These are phyloP conservation scores for Pangasianodon gigas DNA, from an alignment of 2,113 vertebrate species.

Conservation along the genomic window DNA sequence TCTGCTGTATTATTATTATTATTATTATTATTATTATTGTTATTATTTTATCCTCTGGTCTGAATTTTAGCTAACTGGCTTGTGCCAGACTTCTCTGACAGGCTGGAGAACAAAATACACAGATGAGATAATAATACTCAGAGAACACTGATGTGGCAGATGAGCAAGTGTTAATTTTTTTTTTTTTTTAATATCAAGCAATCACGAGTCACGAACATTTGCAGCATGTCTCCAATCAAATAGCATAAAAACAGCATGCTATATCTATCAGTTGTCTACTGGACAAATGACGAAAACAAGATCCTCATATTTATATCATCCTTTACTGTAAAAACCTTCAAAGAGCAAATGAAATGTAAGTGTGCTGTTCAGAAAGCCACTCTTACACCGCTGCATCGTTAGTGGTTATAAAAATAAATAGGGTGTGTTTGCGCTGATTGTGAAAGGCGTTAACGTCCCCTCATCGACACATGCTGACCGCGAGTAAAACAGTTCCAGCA, in stretches of 20 bases:
- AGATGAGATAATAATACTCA: background rate
- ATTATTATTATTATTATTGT: too few species aligned
- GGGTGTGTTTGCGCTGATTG: too few species aligned
- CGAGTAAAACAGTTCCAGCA: background rate
- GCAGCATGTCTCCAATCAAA: background rate
- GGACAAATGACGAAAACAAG: background rate
- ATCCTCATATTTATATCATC: background rate
- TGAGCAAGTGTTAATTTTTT: background rate
- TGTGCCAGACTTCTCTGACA: background rate
- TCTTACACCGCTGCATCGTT: background rate
- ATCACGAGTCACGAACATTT: background rate
- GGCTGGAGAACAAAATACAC: background rate
- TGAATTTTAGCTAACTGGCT: background rate
- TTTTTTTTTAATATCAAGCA: background rate
- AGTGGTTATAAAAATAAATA: too few species aligned
- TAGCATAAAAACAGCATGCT: background rate
- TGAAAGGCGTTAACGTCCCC: too few species aligned
- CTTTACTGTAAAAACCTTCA: background rate
- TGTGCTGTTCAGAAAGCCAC: too few species aligned
- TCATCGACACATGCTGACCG: too few species aligned
- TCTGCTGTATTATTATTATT: too few species aligned
- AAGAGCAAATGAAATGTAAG: too few species aligned
- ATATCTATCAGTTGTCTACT: background rate
- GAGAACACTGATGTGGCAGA: background rate
- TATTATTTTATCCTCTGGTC: background rate